Conservation (phyloP, 2,797 vertebrate genomes). For the Erethizon dorsatum region DNA sequence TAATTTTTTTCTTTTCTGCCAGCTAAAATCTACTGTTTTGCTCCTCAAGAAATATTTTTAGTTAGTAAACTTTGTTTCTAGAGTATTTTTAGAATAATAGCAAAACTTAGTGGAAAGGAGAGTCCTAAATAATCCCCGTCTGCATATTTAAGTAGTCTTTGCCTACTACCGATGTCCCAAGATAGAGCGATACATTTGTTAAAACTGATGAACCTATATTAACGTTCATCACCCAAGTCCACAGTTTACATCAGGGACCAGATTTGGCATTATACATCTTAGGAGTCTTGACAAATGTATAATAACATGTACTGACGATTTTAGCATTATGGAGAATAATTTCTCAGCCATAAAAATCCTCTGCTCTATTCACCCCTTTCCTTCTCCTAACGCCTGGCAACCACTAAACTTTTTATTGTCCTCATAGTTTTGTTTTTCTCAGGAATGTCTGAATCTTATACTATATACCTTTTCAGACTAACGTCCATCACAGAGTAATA, state of each 20-base stretch:
- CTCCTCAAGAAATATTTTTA: background rate
- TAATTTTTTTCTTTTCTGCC: background rate
- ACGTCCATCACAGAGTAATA: no score
- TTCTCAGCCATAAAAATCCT: background rate
- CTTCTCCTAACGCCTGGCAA: background rate
- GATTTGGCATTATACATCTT: background rate
- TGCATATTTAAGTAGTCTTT: background rate
- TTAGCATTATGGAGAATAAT: background rate
- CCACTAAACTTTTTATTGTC: background rate
- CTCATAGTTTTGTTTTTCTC: background rate
- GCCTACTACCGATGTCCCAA: background rate
- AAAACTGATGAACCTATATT: background rate
- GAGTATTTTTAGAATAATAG: background rate
- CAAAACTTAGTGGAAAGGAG: background rate
- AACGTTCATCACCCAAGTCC: background rate
- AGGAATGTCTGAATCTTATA: background rate
- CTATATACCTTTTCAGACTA: background rate
- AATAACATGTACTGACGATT: background rate
- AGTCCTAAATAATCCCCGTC: background rate
- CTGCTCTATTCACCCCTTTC: background rate
- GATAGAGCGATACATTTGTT: background rate
- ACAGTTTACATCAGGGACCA: background rate
- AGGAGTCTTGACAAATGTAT: background rate
- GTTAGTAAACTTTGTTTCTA: background rate
- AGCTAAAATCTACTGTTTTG: background rate